phyloP scores from a whole-genome alignment of 2,888 invertebrate species.

The Dynastes grantii region DNA sequence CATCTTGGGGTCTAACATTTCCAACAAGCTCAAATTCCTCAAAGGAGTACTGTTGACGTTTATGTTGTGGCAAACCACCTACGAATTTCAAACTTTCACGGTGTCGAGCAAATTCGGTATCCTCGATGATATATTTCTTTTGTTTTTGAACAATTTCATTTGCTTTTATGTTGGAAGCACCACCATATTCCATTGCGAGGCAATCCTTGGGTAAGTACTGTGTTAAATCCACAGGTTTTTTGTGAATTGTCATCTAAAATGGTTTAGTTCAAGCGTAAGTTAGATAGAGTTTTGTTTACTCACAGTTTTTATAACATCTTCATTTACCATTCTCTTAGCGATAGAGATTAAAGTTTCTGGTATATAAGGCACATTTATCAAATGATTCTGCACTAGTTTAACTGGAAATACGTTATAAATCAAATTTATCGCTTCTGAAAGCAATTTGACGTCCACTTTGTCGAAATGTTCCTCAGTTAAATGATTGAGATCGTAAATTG shows the following conservation, averaged over 20 bases:
- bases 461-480: not conserved
- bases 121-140: too few relatives aligned
- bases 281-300: not conserved
- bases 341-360: not conserved
- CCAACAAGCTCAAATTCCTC: too few relatives aligned
- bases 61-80: too few relatives aligned
- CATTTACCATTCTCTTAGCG: not conserved
- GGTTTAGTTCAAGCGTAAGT: not conserved
- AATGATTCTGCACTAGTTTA: not conserved
- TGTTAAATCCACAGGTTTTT: constrained; percentile 2
- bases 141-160: not conserved
- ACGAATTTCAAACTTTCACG: too few relatives aligned
- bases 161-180: not conserved
- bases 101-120: too few relatives aligned
- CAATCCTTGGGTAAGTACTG: not conserved
- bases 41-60: too few relatives aligned
- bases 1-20: too few relatives aligned
- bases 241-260: not conserved
- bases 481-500: constrained; percentile 13
- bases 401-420: constrained; percentile 11
- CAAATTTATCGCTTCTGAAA: constrained; percentile 13
- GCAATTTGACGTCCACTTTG: constrained; percentile 10
- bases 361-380: not conserved
- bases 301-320: constrained; percentile 4
- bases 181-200: constrained; percentile 25